Percentiles rank a stretch among this genome's conserved stretches.
Evolutionary conservation across 2,797 vertebrate species (phyloP).

Genomic region (Champsocephalus esox): DNA sequence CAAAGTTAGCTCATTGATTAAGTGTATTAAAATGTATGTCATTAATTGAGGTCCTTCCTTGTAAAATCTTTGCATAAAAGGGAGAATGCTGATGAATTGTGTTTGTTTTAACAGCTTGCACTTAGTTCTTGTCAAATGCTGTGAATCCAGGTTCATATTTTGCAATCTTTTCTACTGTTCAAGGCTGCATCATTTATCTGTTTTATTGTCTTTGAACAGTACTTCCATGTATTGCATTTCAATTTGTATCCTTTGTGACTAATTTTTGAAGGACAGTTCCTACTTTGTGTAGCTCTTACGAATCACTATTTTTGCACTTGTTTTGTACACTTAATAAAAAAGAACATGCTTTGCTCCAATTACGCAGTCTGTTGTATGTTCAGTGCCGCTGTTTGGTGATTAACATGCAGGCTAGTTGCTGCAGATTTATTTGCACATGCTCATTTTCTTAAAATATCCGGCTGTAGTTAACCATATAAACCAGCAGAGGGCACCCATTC

Average conservation of each 20-base stretch:
- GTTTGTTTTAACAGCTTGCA: constrained; percentile 71
- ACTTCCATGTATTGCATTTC: constrained; percentile 70
- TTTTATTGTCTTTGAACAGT: constrained; percentile 64
- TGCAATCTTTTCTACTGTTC: constrained; percentile 68
- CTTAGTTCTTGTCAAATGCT: constrained; percentile 75
- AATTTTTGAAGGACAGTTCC: constrained; percentile 72
- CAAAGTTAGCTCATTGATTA: constrained; percentile 69
- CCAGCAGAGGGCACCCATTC: constrained; percentile 52
- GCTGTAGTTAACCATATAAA: background rate
- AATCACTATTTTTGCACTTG: constrained; percentile 86
- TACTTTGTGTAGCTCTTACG: constrained; percentile 81
- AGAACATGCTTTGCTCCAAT: constrained; percentile 81
- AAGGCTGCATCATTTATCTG: constrained; percentile 54
- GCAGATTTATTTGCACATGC: background rate
- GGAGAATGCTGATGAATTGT: constrained; percentile 65
- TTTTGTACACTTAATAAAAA: constrained; percentile 89
- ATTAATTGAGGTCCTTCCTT: constrained; percentile 62
- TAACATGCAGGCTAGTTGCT: background rate
- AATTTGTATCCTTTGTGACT: constrained; percentile 72
- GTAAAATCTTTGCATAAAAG: constrained; percentile 68
- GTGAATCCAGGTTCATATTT: constrained; percentile 72
- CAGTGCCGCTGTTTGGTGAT: background rate
- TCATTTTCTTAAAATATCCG: background rate
- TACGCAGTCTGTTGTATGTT: constrained; percentile 18
- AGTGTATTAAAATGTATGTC: constrained; percentile 71